Conservation (phyloP, 1,140 invertebrate species). For the Diorhabda sublineata region DNA sequence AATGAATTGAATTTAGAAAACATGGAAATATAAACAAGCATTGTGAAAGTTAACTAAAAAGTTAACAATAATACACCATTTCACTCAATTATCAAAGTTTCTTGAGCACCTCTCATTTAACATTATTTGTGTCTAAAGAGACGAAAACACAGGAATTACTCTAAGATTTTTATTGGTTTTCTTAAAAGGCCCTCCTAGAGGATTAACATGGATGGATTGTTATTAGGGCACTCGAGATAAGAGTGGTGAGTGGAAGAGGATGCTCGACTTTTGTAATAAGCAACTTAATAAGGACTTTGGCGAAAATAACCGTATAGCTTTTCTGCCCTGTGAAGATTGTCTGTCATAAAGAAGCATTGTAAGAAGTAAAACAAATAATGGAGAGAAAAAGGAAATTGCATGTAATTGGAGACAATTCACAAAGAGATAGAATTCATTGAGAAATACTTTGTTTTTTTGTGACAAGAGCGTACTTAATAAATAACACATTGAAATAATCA, state of each 20-base stretch:
- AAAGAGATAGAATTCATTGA: too few relatives aligned
- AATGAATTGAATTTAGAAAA: too few relatives aligned
- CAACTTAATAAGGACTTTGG: neutral
- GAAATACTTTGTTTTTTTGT: too few relatives aligned
- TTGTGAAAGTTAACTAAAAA: too few relatives aligned
- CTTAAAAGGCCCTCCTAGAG: conserved; percentile 1
- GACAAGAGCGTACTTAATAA: too few relatives aligned
- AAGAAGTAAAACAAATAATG: neutral
- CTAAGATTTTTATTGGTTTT: neutral
- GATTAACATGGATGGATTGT: conserved; percentile 2
- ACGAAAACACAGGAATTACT: neutral
- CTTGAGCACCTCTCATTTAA: too few relatives aligned
- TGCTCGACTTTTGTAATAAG: neutral
- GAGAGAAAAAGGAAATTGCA: neutral
- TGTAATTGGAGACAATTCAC: neutral
- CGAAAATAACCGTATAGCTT: conserved; percentile 2
- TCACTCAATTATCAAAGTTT: too few relatives aligned
- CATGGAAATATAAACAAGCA: too few relatives aligned
- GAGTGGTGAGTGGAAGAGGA: neutral
- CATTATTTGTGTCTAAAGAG: neutral
- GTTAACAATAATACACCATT: too few relatives aligned
- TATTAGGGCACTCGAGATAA: conserved; percentile 2
- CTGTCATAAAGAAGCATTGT: conserved; percentile 1
- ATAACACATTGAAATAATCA: too few relatives aligned
- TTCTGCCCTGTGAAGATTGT: neutral